Percentiles rank a stretch among this genome's conserved stretches.
phyloP scores from a whole-genome alignment of 1,140 invertebrate species.

The Cherax destructor region DNA sequence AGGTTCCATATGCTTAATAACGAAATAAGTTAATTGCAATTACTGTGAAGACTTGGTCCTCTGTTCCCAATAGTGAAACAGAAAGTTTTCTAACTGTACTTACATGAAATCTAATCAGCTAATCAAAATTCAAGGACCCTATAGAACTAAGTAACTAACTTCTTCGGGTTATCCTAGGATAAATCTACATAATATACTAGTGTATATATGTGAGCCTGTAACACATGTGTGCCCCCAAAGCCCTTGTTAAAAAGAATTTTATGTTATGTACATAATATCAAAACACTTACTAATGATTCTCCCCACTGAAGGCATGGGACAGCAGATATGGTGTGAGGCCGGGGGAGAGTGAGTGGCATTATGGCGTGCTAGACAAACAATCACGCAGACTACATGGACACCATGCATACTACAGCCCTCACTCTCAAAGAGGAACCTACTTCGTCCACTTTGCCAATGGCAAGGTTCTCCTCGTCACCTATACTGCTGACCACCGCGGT shows the following conservation, averaged over 20 bases:
- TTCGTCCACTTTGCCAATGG: slow-evolving; percentile 23
- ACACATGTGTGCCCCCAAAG: background rate
- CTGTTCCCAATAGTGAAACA: background rate
- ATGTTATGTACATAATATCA: too few relatives aligned
- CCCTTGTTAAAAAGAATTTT: background rate
- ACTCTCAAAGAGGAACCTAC: slow-evolving; percentile 33
- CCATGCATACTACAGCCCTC: slow-evolving; percentile 16
- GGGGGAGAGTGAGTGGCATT: background rate
- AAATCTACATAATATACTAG: background rate
- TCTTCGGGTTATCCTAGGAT: too few relatives aligned
- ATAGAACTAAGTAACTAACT: background rate
- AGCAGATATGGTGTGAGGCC: background rate
- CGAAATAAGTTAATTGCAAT: background rate
- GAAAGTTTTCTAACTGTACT: background rate
- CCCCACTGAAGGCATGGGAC: background rate
- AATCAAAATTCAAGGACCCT: background rate
- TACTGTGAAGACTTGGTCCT: background rate
- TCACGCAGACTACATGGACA: background rate
- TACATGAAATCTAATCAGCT: background rate
- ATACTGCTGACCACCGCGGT: slow-evolving; percentile 42
- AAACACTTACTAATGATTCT: too few relatives aligned
- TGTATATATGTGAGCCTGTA: background rate
- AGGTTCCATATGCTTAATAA: background rate
- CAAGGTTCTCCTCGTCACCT: slow-evolving; percentile 30
- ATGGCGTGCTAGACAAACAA: background rate